phyloP scores from a whole-genome alignment of 2,888 invertebrate genomes.

The Empis stercorea region DNA sequence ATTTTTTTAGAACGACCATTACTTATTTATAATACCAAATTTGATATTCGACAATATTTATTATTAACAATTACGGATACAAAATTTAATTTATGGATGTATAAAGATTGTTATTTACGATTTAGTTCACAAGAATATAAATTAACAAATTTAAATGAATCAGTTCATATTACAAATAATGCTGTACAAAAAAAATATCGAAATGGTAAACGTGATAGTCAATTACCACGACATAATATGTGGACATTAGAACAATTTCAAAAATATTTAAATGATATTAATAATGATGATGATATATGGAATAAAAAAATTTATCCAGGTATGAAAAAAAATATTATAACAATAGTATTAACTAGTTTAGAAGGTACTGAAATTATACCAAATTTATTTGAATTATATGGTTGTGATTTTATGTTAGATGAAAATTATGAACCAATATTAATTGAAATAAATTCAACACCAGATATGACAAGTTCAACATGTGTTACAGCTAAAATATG shows the following conservation, averaged over 20 bases:
- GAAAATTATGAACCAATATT: conserved; percentile 77
- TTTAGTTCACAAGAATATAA: conserved; percentile 77
- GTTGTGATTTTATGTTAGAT: conserved; percentile 84
- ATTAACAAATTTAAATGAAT: conserved; percentile 65
- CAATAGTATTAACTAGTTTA: conserved; percentile 64
- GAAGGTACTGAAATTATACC: conserved; percentile 52
- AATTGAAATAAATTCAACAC: conserved; percentile 85
- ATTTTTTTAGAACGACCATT: conserved; percentile 57
- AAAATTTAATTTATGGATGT: conserved; percentile 76
- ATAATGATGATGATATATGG: conserved; percentile 39
- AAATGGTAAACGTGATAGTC: conserved; percentile 13
- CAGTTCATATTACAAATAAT: conserved; percentile 78
- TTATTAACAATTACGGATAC: conserved; percentile 54
- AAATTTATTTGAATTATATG: conserved; percentile 79
- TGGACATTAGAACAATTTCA: conserved; percentile 66
- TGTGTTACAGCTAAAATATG: conserved; percentile 73
- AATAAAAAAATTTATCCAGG: conserved; percentile 65
- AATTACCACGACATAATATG: conserved; percentile 68
- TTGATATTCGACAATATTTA: conserved; percentile 85
- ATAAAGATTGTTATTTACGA: conserved; percentile 69
- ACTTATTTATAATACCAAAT: conserved; percentile 73
- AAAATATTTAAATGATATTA: conserved; percentile 41
- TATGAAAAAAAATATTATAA: conserved; percentile 69
- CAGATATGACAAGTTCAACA: conserved; percentile 70
- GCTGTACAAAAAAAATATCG: conserved; percentile 63